These are phyloP conservation scores for Thripadectes ignobilis DNA, from an alignment of 2,797 vertebrate genomes.

Conservation along the genomic window DNA sequence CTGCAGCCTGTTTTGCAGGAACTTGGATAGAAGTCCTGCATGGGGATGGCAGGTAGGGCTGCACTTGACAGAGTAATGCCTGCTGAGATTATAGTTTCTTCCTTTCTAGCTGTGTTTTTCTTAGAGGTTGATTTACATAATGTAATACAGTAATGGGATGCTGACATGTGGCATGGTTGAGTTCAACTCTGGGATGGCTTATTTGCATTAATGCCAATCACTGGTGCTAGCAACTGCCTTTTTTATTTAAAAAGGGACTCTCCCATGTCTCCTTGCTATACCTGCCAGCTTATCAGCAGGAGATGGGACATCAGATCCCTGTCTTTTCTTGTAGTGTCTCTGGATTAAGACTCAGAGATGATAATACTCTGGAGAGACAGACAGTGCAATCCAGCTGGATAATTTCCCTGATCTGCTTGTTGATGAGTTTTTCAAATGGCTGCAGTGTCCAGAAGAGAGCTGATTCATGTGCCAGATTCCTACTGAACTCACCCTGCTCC, in stretches of 20 bases:
- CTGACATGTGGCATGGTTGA: not conserved
- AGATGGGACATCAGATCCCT: not conserved
- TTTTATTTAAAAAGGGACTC: not conserved
- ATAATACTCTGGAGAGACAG: not conserved
- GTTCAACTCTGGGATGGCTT: not conserved
- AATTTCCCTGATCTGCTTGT: not conserved
- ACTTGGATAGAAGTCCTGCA: not conserved
- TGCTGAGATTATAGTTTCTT: not conserved
- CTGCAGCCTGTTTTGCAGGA: not conserved
- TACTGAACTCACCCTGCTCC: not conserved
- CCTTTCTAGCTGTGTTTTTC: not conserved
- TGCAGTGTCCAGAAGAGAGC: not conserved
- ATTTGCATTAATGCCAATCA: not conserved
- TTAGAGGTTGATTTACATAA: slow-evolving; percentile 13
- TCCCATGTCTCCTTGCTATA: not conserved
- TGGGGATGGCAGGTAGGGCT: not conserved
- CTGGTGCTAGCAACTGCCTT: not conserved
- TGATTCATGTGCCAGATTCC: not conserved
- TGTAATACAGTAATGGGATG: not conserved
- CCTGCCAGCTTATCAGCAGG: not conserved
- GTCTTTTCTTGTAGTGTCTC: not conserved
- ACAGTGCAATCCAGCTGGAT: not conserved
- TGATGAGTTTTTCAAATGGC: not conserved
- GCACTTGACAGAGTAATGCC: not conserved
- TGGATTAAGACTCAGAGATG: not conserved